phyloP scores from a whole-genome alignment of 35 echinoderm and acorn worm genomes.

The Ptychodera flava region DNA sequence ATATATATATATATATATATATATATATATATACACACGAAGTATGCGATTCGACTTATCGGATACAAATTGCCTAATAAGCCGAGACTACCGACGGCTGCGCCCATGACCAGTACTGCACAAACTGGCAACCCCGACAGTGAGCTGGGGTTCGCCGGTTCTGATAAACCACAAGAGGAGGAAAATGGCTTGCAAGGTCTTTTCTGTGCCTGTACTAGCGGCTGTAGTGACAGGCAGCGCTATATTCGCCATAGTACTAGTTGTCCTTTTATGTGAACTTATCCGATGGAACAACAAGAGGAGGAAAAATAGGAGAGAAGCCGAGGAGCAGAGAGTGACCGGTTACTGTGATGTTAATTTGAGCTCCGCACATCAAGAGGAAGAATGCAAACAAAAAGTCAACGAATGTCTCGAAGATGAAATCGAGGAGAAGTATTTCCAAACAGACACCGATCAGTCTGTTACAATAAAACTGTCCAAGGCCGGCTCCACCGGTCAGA shows the following conservation, averaged over 20 bases:
- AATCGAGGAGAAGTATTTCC: not conserved
- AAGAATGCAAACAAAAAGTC: not conserved
- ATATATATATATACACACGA: no score
- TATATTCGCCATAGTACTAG: not conserved
- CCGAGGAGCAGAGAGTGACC: not conserved
- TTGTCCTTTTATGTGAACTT: not conserved
- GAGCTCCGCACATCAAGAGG: not conserved
- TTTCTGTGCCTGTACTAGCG: not conserved
- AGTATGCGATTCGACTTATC: no score
- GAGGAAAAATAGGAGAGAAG: not conserved
- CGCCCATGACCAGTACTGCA: not conserved
- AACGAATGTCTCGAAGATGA: conserved; percentile 1
- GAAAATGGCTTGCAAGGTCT: not conserved
- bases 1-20: no score
- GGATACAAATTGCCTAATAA: no score
- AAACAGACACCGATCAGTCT: not conserved
- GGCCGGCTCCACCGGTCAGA: not conserved
- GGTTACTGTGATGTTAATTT: not conserved
- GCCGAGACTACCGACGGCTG: not conserved
- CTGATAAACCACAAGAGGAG: not conserved
- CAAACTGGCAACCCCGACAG: not conserved
- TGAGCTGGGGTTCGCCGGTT: not conserved
- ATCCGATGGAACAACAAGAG: not conserved
- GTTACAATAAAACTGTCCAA: not conserved
- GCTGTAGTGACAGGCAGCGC: not conserved